Percentiles rank a stretch among this genome's conserved stretches.
Evolutionary conservation across 2,888 invertebrate species (phyloP).

Genomic region (Lithosia quadra): DNA sequence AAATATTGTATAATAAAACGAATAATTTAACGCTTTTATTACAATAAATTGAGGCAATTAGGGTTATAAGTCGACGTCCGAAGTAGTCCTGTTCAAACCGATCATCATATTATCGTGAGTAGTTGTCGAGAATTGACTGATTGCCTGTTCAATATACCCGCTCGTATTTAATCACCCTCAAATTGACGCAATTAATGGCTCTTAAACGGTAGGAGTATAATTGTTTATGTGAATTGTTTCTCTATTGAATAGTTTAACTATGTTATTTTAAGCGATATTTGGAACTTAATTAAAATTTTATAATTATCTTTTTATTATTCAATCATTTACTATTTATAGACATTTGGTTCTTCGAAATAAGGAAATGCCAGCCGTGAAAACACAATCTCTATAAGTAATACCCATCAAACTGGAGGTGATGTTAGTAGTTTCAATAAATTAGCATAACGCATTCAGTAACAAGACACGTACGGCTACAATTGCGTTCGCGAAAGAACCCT

Average conservation of each 20-base stretch:
- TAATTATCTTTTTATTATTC: conserved; percentile 33
- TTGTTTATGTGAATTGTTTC: conserved; percentile 55
- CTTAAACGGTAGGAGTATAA: conserved; percentile 57
- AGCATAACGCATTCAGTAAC: conserved; percentile 85
- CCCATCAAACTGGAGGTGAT: conserved; percentile 41
- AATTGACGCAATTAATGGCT: conserved; percentile 70
- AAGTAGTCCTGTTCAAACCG: conserved; percentile 59
- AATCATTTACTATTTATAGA: conserved; percentile 26
- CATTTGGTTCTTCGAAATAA: not conserved
- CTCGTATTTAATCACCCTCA: conserved; percentile 69
- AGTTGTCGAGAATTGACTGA: conserved; percentile 72
- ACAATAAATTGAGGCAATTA: conserved; percentile 44
- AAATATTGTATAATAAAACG: not conserved
- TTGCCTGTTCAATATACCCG: conserved; percentile 67
- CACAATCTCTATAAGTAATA: conserved; percentile 17
- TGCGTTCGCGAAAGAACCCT: conserved; percentile 86
- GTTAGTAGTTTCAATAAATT: conserved; percentile 70
- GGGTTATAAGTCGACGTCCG: conserved; percentile 43
- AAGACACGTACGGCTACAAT: conserved; percentile 86
- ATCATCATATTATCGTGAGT: conserved; percentile 70
- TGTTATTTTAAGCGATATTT: conserved; percentile 44
- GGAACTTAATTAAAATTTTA: conserved; percentile 31
- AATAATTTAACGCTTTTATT: conserved; percentile 30
- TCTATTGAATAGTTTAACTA: conserved; percentile 35
- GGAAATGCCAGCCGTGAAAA: not conserved